phyloP scores from a whole-genome alignment of 2,888 invertebrate genomes.

The Cryptosula pallasiana region DNA sequence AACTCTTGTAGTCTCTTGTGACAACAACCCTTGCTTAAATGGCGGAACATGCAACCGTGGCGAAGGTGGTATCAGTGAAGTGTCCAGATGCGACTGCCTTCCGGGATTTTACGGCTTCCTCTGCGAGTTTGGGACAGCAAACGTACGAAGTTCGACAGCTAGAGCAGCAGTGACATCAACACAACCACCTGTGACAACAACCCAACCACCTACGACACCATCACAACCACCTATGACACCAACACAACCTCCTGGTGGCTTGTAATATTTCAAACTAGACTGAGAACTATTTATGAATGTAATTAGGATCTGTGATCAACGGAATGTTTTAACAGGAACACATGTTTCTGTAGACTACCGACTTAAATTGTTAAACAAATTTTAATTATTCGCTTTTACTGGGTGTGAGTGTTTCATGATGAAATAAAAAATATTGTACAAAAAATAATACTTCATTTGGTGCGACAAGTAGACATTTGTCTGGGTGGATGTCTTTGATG shows the following conservation, averaged over 20 bases:
- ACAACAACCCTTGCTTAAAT: conserved; percentile 13
- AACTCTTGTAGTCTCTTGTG: conserved; percentile 21
- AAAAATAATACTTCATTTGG: too few relatives aligned
- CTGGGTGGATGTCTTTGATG: too few relatives aligned
- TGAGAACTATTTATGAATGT: too few relatives aligned
- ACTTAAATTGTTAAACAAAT: too few relatives aligned
- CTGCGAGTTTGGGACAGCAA: conserved; percentile 1
- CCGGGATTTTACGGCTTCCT: conserved; percentile 3
- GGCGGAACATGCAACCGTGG: conserved; percentile 12
- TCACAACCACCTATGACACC: not conserved
- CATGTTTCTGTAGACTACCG: too few relatives aligned
- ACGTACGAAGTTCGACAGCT: not conserved
- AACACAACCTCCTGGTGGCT: not conserved
- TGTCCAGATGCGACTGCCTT: not conserved
- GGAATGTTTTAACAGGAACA: too few relatives aligned
- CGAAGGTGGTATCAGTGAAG: conserved; percentile 1
- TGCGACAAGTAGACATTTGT: too few relatives aligned
- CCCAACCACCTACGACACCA: not conserved
- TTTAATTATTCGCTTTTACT: too few relatives aligned
- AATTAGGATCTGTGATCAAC: too few relatives aligned
- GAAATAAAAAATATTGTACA: too few relatives aligned
- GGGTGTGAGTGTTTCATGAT: too few relatives aligned
- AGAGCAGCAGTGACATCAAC: not conserved
- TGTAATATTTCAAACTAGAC: too few relatives aligned
- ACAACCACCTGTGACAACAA: not conserved